phyloP scores from a whole-genome alignment of 2,113 vertebrate species.

The Sylvietta virens region DNA sequence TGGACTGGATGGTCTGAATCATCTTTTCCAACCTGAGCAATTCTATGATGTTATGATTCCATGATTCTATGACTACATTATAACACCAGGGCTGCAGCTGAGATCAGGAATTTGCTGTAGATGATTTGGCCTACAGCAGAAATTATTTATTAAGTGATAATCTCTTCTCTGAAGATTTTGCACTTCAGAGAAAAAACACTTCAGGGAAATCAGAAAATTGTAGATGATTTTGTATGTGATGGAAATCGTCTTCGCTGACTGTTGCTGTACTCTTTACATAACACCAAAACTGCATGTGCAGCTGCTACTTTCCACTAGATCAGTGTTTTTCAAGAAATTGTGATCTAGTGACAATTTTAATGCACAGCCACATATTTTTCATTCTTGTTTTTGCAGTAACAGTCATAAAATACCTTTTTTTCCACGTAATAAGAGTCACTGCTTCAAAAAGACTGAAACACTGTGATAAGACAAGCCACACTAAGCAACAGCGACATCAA shows the following conservation, averaged over 20 bases:
- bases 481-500: background rate
- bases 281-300: background rate
- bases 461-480: rapidly evolving
- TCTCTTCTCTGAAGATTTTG: background rate
- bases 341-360: background rate
- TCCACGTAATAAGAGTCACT: background rate
- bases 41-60: background rate
- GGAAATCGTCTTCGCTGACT: background rate
- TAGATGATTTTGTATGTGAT: background rate
- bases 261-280: background rate
- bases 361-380: background rate
- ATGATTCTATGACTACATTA: background rate
- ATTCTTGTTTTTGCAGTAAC: background rate
- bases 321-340: slow-evolving; percentile 8
- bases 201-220: background rate
- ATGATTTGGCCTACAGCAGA: background rate
- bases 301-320: slow-evolving; percentile 19
- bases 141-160: background rate
- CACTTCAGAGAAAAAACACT: background rate
- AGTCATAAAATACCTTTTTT: background rate
- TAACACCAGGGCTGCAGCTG: background rate
- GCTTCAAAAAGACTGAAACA: background rate
- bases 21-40: background rate
- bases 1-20: background rate
- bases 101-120: background rate